phyloP scores from a whole-genome alignment of 2,888 invertebrate species.

The Habroteleia sp. region DNA sequence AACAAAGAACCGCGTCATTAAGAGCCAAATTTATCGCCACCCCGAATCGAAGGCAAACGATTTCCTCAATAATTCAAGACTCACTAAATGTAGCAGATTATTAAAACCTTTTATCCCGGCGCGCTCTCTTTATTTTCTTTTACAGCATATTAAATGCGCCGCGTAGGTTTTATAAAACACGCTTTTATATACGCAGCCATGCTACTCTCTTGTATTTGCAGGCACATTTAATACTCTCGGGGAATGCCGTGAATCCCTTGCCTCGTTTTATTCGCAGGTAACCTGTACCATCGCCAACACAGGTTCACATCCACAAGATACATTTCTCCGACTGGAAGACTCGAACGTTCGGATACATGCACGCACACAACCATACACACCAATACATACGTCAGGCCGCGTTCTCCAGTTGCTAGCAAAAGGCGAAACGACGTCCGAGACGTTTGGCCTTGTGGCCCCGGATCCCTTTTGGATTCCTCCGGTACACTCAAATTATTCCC shows the following conservation, averaged over 20 bases:
- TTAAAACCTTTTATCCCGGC: conserved; percentile 50
- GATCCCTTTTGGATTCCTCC: conserved; percentile 61
- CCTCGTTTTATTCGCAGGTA: conserved; percentile 69
- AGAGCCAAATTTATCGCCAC: conserved; percentile 37
- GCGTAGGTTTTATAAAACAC: conserved; percentile 54
- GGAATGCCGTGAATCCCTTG: conserved; percentile 61
- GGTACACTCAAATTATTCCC: conserved; percentile 46
- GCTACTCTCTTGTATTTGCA: conserved; percentile 55
- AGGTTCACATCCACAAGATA: conserved; percentile 44
- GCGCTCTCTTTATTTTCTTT: conserved; percentile 40
- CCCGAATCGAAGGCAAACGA: conserved; percentile 42
- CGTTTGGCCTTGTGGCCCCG: conserved; percentile 72
- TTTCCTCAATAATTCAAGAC: conserved; percentile 42
- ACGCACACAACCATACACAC: conserved; percentile 14
- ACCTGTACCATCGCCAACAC: conserved; percentile 58
- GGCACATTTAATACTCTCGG: conserved; percentile 62
- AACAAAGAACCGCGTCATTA: conserved; percentile 33
- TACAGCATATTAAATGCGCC: conserved; percentile 42
- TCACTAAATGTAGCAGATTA: conserved; percentile 48
- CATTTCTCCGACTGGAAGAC: conserved; percentile 44
- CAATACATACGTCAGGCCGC: conserved; percentile 7
- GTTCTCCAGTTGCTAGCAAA: conserved; percentile 57
- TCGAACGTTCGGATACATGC: too few relatives aligned
- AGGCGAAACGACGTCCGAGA: conserved; percentile 67
- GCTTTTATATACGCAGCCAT: conserved; percentile 56